These are phyloP conservation scores for Calycopis cecrops DNA, from an alignment of 1,140 invertebrate genomes.

Conservation along the genomic window DNA sequence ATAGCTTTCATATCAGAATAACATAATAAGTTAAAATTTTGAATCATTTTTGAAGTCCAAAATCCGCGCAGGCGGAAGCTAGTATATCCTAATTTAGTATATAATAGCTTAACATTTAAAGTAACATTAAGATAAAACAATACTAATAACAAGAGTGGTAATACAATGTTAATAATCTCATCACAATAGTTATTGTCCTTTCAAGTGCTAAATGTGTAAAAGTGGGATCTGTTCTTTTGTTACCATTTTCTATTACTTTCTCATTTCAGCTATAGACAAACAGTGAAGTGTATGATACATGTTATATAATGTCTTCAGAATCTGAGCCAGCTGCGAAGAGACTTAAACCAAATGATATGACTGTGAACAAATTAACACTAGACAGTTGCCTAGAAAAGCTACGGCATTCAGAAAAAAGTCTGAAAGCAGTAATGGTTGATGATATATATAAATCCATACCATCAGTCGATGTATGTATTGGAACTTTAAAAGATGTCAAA, in stretches of 20 bases:
- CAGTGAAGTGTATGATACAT: background rate
- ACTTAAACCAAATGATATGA: slow-evolving; percentile 27
- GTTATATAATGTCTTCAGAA: slow-evolving; percentile 22
- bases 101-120: no score
- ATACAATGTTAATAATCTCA: slow-evolving; percentile 3
- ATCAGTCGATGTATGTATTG: slow-evolving; percentile 77
- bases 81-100: no score
- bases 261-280: slow-evolving; percentile 51
- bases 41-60: no score
- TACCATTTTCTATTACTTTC: slow-evolving; percentile 42
- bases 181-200: slow-evolving; percentile 3
- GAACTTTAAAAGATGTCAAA: slow-evolving; percentile 76
- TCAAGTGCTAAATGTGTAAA: background rate
- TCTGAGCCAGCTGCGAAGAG: slow-evolving; percentile 47
- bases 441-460: slow-evolving; percentile 71
- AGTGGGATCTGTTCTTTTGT: slow-evolving; percentile 23
- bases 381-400: slow-evolving; percentile 38
- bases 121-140: no score
- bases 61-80: no score
- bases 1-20: no score
- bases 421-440: slow-evolving; percentile 42
- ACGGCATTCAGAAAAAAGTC: slow-evolving; percentile 31
- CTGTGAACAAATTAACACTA: slow-evolving; percentile 24
- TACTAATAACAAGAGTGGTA: background rate
- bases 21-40: no score